Evolutionary conservation across 2,113 vertebrate species (phyloP), one percentile per base, ranked within the genome.

Genomic region (Pelecanus crispus): DNA sequence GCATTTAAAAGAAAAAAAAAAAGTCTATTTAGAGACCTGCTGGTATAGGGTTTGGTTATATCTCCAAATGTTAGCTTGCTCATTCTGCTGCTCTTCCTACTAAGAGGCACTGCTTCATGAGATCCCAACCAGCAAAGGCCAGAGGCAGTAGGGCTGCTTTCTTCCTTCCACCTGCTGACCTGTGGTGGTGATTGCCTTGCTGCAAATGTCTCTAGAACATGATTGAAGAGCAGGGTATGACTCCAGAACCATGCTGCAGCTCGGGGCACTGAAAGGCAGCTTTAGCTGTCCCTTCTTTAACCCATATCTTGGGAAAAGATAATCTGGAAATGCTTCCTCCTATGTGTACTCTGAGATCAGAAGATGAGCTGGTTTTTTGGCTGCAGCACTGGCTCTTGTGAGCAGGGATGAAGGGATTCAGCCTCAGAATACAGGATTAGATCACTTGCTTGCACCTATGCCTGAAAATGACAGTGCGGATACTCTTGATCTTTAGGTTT

Each of bases 401-500:
- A 91, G 71, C 72, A 91, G 82, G 63, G 53, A 42, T 81, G 92
- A 92, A 97, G 52, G 66, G 84, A 81, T 95, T 92, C 90, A 38
- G 68, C 68, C 90, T 93, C 89, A 94, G 96, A 95, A 86, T 77
- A 87, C 19, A 87, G 62, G 85, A 96, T 95, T 91, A 94, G 28
- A 36, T 63, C 29, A 11, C 63, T 81, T 62, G 15, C 59, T 81
- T 80, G 31, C 62, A 44, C 65, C 72, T 45, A 1, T 52, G 74
- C 18, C 89, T 90, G 93, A 77, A 94, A 87, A 71, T 52, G 74
- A 58, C 13, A 29, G 67, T 67, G 71, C 79, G 88, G 61, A 80
- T 88, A 6, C 85, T 84, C 89, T 79, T 94, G 73, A 74, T 71
- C 34, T 84, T 81, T 40, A 70, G 84, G 70, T 87, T 86, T 77